A percentile compares a stretch with the other conserved stretches of the same genome.
Conservation (phyloP, 2,797 vertebrate genomes). For the Acrossocheilus fasciatus region DNA sequence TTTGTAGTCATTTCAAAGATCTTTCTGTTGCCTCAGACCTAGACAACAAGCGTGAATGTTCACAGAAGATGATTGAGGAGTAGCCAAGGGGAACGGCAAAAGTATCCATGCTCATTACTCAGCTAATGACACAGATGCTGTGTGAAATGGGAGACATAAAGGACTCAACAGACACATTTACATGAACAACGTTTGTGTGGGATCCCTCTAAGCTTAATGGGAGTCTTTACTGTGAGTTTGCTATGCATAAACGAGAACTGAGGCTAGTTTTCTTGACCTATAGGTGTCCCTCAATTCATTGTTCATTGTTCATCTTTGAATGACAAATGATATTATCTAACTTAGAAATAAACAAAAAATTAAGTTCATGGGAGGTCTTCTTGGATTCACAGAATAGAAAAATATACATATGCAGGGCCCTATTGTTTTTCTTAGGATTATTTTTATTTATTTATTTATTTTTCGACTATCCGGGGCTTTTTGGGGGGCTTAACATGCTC, state of each 20-base stretch:
- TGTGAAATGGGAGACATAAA: conserved; percentile 24
- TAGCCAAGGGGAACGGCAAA: conserved; percentile 25
- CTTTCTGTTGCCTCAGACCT: conserved; percentile 28
- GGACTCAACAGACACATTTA: conserved; percentile 13
- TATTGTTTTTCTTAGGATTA: too few species aligned
- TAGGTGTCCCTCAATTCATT: not conserved
- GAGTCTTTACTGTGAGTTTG: conserved; percentile 15
- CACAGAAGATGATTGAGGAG: conserved; percentile 26
- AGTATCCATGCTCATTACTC: conserved; percentile 40
- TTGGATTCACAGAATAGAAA: not conserved
- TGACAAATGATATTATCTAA: conserved; percentile 6
- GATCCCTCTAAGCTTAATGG: conserved; percentile 1
- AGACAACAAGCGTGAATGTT: conserved; percentile 31
- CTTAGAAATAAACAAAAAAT: not conserved
- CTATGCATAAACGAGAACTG: conserved; percentile 2
- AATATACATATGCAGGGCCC: too few species aligned
- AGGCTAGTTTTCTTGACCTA: not conserved
- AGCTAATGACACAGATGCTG: conserved; percentile 15
- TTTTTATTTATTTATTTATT: too few species aligned
- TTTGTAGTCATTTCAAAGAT: conserved; percentile 41
- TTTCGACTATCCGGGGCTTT: too few species aligned
- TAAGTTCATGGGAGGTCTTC: not conserved
- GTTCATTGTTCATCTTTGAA: not conserved
- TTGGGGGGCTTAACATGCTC: too few species aligned
- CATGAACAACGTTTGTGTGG: conserved; percentile 20